These are phyloP conservation scores for Dynastes hyllus DNA, from an alignment of 2,888 invertebrate species.

Conservation along the genomic window DNA sequence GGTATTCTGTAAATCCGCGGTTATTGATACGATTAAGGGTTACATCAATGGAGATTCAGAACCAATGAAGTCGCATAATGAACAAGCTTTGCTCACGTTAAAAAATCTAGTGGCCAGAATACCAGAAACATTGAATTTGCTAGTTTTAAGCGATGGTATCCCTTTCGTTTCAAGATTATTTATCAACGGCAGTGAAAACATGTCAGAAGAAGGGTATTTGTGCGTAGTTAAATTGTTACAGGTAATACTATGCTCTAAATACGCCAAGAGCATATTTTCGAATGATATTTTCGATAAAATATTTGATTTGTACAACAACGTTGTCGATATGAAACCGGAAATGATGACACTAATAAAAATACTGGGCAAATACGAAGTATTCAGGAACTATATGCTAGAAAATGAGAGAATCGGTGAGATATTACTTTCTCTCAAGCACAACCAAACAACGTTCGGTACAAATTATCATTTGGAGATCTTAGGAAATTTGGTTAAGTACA, in stretches of 20 bases:
- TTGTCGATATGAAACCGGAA: neutral
- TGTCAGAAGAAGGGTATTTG: neutral
- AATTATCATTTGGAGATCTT: constrained; percentile 29
- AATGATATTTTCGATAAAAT: neutral
- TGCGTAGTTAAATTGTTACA: neutral
- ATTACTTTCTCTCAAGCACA: constrained; percentile 14
- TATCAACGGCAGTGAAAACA: neutral
- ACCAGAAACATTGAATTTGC: constrained; percentile 3
- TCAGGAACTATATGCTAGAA: constrained; percentile 37
- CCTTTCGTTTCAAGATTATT: neutral
- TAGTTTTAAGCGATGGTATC: neutral
- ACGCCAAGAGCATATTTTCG: neutral
- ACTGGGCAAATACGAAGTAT: constrained; percentile 19
- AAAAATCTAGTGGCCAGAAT: constrained; percentile 2
- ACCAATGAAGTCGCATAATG: neutral
- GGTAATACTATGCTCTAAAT: neutral
- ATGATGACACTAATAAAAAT: constrained; percentile 39
- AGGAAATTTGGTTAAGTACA: constrained; percentile 40
- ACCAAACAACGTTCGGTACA: constrained; percentile 3
- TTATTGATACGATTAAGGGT: neutral
- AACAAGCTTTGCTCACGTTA: constrained; percentile 1
- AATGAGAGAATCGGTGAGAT: constrained; percentile 21
- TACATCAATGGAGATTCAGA: neutral
- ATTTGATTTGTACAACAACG: constrained; percentile 4
- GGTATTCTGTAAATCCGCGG: neutral